Conservation (phyloP, 2,113 vertebrate species). For the Petrocephalus microphthalmus region DNA sequence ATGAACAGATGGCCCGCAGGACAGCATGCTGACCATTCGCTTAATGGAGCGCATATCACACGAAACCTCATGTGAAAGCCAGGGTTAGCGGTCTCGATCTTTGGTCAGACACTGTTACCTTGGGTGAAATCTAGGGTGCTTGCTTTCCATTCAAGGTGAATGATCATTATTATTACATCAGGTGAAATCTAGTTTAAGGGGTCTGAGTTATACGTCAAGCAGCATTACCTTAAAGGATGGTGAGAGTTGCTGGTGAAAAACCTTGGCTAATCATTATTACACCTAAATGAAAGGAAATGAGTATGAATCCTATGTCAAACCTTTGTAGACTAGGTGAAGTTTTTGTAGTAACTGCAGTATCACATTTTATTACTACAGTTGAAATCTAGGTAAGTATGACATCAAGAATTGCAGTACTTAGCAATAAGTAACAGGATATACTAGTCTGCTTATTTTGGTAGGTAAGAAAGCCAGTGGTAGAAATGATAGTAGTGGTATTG, state of each 20-base stretch:
- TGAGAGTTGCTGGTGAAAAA: neutral
- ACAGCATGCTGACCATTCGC: slow-evolving; percentile 8
- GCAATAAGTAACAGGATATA: neutral
- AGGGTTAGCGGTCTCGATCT: neutral
- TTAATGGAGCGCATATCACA: slow-evolving; percentile 9
- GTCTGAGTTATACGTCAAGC: neutral
- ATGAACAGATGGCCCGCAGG: slow-evolving; percentile 6
- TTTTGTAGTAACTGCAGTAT: neutral
- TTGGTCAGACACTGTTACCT: neutral
- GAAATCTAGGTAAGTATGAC: neutral
- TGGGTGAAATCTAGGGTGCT: neutral
- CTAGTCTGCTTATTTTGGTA: neutral
- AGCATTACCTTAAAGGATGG: neutral
- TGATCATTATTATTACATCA: neutral
- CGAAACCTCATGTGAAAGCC: neutral
- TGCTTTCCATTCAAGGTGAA: neutral
- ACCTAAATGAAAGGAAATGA: neutral
- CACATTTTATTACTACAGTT: neutral
- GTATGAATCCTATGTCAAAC: neutral
- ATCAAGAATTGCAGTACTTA: neutral
- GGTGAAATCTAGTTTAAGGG: neutral
- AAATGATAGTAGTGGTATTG: neutral
- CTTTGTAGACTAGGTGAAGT: neutral
- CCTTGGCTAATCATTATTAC: neutral
- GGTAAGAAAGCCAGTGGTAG: neutral